Base-by-base conservation (phyloP, 1,140 invertebrate genomes). In the Oedothorax gibbosus region DNA sequence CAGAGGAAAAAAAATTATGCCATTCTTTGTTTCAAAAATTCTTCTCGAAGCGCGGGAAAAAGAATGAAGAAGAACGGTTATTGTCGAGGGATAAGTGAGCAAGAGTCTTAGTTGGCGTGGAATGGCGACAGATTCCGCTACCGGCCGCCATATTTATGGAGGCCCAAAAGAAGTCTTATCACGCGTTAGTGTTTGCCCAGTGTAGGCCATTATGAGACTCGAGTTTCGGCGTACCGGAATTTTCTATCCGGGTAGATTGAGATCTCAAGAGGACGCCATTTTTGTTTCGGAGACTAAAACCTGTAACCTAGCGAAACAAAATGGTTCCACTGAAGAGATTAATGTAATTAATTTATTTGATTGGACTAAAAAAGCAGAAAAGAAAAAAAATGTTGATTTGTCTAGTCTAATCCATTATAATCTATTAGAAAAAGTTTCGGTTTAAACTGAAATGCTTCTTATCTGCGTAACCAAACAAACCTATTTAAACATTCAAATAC, bases 141-240 rank as follows among this genome's bases (percentile, higher is more conserved):
- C 68, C 79, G 68, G 18, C 66, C 49, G 11, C 56, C 54, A 50
- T 73, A 69, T 82, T 82, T 82, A 82, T 69, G 79, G 73, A 69
- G 51, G 51, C 62, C 79, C 73, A 64, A 82, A 73, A 64, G 35
- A 35, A 35, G 57, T 69, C 79, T 82, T 82, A 82, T 82, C 79
- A 66, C 54, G 79, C 79, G 56, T 82, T 82, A 72, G 69, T 82
- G 79, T 82, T 82, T 82, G 79, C 49, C 65, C 79, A 73, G 68
- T 56, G 68, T 20, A 68, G 72, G 72, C 64, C 64, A 73, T 82
- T 72, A 72, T 73, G 69, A 73, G 56, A 11, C 35, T 53, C 49
- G 35, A 53, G 53, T 69, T 82, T 82, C 79, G 18, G 50, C 35
- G 50, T 71, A 65, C 18, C 53, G 66, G 15, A 35, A 51, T 35